Evolutionary conservation across 1,140 invertebrate genomes (phyloP).

Genomic region (Heliconius melpomene): DNA sequence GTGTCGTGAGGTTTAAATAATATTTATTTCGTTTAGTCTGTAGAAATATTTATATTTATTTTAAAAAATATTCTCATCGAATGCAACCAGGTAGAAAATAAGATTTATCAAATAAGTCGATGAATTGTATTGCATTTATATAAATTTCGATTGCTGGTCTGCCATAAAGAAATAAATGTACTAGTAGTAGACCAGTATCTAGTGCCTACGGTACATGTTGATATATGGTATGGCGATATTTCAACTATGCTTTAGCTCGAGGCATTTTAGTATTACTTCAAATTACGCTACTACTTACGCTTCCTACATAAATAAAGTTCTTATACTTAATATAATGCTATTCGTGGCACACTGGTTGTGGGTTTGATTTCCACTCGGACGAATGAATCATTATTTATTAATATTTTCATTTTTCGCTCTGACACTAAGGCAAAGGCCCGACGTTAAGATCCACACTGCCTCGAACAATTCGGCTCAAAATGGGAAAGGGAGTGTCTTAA

Average conservation of each 20-base stretch:
- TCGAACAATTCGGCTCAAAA: too few relatives aligned
- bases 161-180: conserved; percentile 34
- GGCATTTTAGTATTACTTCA: conserved; percentile 38
- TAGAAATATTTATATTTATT: too few relatives aligned
- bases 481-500: too few relatives aligned
- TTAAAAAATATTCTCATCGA: not conserved
- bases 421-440: too few relatives aligned
- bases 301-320: not conserved
- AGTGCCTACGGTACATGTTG: conserved; percentile 39
- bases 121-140: not conserved
- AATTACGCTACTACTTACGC: conserved; percentile 41
- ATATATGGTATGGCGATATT: conserved; percentile 48
- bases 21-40: too few relatives aligned
- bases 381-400: too few relatives aligned
- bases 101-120: not conserved
- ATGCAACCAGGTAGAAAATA: not conserved
- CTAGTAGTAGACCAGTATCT: not conserved
- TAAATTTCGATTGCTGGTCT: not conserved
- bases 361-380: too few relatives aligned
- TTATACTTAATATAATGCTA: not conserved
- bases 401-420: too few relatives aligned
- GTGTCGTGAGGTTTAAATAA: too few relatives aligned
- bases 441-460: too few relatives aligned
- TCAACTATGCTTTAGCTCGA: conserved; percentile 41
- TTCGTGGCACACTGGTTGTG: too few relatives aligned